Base-by-base conservation (phyloP, 1,140 invertebrate genomes). In the Delia radicum region DNA sequence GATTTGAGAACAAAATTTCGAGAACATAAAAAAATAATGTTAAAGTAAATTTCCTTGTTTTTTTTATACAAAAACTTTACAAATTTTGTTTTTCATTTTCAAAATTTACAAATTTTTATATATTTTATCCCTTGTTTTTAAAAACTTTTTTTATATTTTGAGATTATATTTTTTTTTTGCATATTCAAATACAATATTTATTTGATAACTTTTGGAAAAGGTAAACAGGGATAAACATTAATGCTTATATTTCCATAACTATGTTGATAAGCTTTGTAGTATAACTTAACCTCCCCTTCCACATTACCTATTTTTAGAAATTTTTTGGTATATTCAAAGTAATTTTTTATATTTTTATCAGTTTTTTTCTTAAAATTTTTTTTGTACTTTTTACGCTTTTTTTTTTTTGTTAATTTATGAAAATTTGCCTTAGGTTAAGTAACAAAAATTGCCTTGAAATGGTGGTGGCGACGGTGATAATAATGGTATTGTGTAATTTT, bases 401-500 rank as follows among this genome's bases (percentile, higher is more conserved):
- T 21, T 55, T 55, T 55, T 21, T 55, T 18, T 55, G 48, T 55
- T 55, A 55, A 55, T 55, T 55, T 55, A 55, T 55, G 48, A 55
- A 55, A 55, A 55, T 55, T 55, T 55, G 48, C 48, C 48, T 55
- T 7, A 55, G 48, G 48, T 55, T n/a, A 55, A 21, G n/a, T 55
- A 7, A 24, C 8, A 8, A 55, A 55, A 55, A 37, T 12, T 33
- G 33, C 4, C 33, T 33, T 7, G 12, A 3, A 15, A 55, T 55
- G 48, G 18, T 55, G 48, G 21, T 55, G 48, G 48, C n/a, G 21
- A n/a, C 5, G 24, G 48, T 55, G 48, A 55, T 55, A 55, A 55
- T 55, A 55, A 55, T 55, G 48, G 48, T 55, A 55, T 55, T 55
- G 48, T 55, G 18, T 55, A 55, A 55, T 55, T 55, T 55, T 55